Base-by-base conservation (phyloP, 2,888 invertebrate genomes). In the Drosophila peninsularis region DNA sequence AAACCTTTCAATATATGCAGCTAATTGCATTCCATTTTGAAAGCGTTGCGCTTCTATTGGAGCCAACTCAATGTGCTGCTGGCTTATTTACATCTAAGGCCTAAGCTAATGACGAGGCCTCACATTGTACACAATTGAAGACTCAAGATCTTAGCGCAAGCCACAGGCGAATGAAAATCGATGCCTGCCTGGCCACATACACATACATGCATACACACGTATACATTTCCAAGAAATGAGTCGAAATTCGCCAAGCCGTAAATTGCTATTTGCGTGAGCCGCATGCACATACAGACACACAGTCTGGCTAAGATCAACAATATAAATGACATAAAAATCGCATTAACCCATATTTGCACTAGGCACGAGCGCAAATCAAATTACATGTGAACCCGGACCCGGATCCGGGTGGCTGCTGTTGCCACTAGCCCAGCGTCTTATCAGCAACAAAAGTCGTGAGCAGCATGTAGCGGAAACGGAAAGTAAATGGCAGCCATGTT, bases 281-380 rank as follows among this genome's bases (percentile, higher is more conserved):
- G 39, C 60, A 42, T 11, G 11, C n/a, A 44, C 14, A 45, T 19
- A 34, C 11, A 9, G 21, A 21, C 10, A 17, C 21, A 37, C 45
- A 45, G 65, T 55, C 58, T 62, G 17, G 56, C 58, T 17, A 65
- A 67, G 68, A 68, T 75, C 74, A 69, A 80, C 75, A 60, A 75
- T 81, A 86, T 82, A 75, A 73, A 80, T 84, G 78, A 90, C 90
- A 88, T 86, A 89, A 82, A 84, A 89, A 88, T 89, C 82, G 82
- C 86, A 88, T 89, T 88, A 88, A 86, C 90, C 87, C 78, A 89
- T 82, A 89, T 88, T 88, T 79, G 85, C 78, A 74, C 73, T 85
- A 72, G 77, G 75, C 75, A 70, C 65, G 79, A 73, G 80, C 72
- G 62, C 71, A 82, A 88, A 85, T 82, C 78, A 88, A 84, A 88